These are phyloP conservation scores for Drosophila putrida DNA, from an alignment of 2,888 invertebrate species.

Conservation along the genomic window DNA sequence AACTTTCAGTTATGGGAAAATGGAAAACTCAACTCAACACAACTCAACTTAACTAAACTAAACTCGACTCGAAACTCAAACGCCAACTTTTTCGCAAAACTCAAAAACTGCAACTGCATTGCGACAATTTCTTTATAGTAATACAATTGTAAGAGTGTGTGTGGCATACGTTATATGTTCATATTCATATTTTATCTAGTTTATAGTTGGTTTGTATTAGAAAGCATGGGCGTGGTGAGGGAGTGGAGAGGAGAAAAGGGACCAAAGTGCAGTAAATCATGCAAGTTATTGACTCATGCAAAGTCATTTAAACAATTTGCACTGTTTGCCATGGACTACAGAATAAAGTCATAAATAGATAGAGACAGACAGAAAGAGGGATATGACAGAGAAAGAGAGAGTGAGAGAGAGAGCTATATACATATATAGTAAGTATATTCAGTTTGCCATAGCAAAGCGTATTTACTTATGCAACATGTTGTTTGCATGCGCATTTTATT, in stretches of 20 bases:
- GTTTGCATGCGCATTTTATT: slow-evolving; percentile 30
- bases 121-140: slow-evolving; percentile 63
- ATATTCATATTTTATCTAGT: slow-evolving; percentile 70
- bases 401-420: neutral
- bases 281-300: slow-evolving; percentile 63
- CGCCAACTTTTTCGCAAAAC: slow-evolving; percentile 53
- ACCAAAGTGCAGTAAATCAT: slow-evolving; percentile 51
- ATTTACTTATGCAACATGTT: slow-evolving; percentile 56
- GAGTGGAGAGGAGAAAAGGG: slow-evolving; percentile 6
- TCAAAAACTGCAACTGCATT: slow-evolving; percentile 68
- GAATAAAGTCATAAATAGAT: slow-evolving; percentile 46
- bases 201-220: slow-evolving; percentile 52
- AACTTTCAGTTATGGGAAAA: slow-evolving; percentile 48
- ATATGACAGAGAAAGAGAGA: neutral
- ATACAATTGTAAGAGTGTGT: slow-evolving; percentile 13
- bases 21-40: slow-evolving; percentile 33
- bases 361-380: neutral
- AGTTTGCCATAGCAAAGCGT: slow-evolving; percentile 11
- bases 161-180: slow-evolving; percentile 54
- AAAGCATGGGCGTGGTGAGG: slow-evolving; percentile 16
- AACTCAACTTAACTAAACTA: slow-evolving; percentile 39
- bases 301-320: slow-evolving; percentile 66
- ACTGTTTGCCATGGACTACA: slow-evolving; percentile 50
- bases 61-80: slow-evolving; percentile 55
- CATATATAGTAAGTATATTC: too few species aligned